Base-by-base conservation (phyloP, 2,888 invertebrate species). In the Artemia sinica region DNA sequence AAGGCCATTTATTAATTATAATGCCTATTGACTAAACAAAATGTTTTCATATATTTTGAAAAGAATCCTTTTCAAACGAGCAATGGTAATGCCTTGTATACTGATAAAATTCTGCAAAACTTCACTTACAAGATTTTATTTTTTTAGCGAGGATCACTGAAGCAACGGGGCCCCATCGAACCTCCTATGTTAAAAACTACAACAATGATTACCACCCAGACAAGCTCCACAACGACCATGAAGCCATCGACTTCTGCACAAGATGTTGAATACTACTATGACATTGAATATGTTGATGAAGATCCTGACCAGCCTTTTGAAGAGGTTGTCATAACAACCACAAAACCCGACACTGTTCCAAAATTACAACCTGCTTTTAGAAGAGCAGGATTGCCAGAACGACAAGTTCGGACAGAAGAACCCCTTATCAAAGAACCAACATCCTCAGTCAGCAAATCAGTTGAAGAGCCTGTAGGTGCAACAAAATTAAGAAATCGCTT, bases 391-490 rank as follows among this genome's bases (percentile, higher is more conserved):
- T 10, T 58, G 28, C 63, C 63, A 18, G 63, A 58, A 11, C 63
- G 63, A n/a, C 63, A 58, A 58, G 63, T 58, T 58, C 63, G 63
- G 1, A 58, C 63, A 8, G 63, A 58, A 58, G 63, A 58, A 58
- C 63, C 63, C n/a, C 14, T 58, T 2, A 28, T 9, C 28, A n/a
- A 9, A 1, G n/a, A n/a, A n/a, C 63, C 63, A 8, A n/a, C 9
- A 28, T 41, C 41, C 41, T 41, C 41, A 41, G 41, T 41, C 41
- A 58, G 28, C 10, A 8, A 10, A 58, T n/a, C n/a, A 10, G 9
- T 28, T 18, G 63, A 58, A 58, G 63, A n/a, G 28, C n/a, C n/a
- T 58, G 14, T 28, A 58, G 63, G 63, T n/a, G 63, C 63, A 18
- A 28, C 63, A n/a, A 58, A 58, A 28, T 28, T 58, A 18, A 8